Conservation (phyloP, 2,797 vertebrate species). For the Botia almorhae region DNA sequence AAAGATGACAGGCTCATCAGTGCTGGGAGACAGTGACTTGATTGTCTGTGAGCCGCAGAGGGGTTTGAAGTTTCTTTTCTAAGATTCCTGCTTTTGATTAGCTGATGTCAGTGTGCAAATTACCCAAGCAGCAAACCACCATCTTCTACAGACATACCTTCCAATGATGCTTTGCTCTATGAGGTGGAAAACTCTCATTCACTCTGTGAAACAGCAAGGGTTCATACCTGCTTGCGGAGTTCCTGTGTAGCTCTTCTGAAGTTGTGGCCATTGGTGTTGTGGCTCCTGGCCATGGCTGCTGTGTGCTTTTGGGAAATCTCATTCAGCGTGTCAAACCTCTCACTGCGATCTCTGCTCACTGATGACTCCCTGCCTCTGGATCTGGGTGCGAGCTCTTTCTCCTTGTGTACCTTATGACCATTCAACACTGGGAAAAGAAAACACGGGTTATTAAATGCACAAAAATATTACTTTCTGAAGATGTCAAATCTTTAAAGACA, state of each 20-base stretch:
- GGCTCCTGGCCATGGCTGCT: slow-evolving; percentile 81
- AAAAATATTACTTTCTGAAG: background rate
- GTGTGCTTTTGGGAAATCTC: slow-evolving; percentile 77
- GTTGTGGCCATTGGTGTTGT: slow-evolving; percentile 81
- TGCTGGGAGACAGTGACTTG: background rate
- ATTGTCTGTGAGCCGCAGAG: slow-evolving; percentile 38
- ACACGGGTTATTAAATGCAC: background rate
- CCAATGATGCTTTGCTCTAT: slow-evolving; percentile 4
- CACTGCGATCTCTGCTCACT: slow-evolving; percentile 87
- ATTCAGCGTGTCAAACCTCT: slow-evolving; percentile 84
- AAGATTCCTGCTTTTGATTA: slow-evolving; percentile 54
- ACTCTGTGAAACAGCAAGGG: background rate
- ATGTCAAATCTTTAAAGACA: background rate
- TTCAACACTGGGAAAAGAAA: slow-evolving; percentile 84
- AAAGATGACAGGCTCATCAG: background rate
- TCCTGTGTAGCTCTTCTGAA: slow-evolving; percentile 90
- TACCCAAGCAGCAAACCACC: background rate
- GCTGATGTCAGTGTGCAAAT: slow-evolving; percentile 46
- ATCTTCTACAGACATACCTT: background rate
- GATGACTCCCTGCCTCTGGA: slow-evolving; percentile 88
- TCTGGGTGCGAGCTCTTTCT: slow-evolving; percentile 86
- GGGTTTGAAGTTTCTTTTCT: slow-evolving; percentile 16
- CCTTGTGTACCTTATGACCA: slow-evolving; percentile 88
- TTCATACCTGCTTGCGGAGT: slow-evolving; percentile 91
- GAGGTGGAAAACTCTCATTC: background rate